Conservation (phyloP, 2,113 vertebrate genomes). For the Chaetops frenatus region DNA sequence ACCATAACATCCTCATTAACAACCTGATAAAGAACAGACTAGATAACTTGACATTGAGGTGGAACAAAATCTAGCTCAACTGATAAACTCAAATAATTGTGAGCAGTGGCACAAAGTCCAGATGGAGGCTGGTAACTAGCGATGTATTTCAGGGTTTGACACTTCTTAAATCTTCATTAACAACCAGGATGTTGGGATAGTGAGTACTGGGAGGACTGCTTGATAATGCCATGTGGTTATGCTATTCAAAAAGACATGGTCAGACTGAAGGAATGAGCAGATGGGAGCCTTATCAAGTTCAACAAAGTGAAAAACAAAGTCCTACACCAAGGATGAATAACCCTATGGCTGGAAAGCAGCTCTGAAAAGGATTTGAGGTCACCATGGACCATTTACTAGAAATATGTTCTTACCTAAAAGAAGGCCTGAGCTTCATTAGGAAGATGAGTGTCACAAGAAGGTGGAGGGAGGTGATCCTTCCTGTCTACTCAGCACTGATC, state of each 20-base stretch:
- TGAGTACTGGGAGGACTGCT: neutral
- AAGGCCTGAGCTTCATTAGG: neutral
- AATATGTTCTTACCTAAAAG: neutral
- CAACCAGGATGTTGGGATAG: neutral
- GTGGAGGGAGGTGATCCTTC: neutral
- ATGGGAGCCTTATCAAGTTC: neutral
- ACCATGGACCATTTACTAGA: neutral
- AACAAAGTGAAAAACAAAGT: neutral
- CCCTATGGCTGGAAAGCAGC: neutral
- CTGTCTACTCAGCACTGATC: neutral
- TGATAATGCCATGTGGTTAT: neutral
- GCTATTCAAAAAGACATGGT: neutral
- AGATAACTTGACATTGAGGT: neutral
- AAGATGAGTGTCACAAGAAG: neutral
- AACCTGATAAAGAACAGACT: neutral
- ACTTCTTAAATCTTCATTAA: neutral
- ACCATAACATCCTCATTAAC: neutral
- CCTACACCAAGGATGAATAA: neutral
- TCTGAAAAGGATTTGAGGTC: neutral
- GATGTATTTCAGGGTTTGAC: neutral
- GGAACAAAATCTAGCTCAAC: neutral
- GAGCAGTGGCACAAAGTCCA: neutral
- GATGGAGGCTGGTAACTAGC: neutral
- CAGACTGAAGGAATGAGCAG: neutral
- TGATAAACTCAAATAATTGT: neutral